These are phyloP conservation scores for Palloptera scutellata DNA, from an alignment of 2,888 invertebrate genomes.

Conservation along the genomic window DNA sequence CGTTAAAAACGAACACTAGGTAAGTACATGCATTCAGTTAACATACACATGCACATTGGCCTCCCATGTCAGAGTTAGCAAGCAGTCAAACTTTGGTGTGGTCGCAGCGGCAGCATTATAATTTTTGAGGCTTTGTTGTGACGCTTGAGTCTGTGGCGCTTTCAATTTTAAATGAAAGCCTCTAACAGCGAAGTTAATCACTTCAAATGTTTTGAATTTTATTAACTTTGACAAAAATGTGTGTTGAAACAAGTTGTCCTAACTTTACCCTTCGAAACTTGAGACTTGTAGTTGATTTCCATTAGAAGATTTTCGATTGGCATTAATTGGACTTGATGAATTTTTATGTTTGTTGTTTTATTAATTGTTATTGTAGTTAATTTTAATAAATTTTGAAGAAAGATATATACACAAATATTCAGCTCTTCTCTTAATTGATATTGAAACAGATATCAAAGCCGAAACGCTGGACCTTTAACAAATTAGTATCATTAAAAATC, in stretches of 20 bases:
- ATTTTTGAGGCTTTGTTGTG: background rate
- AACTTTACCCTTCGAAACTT: too few species aligned
- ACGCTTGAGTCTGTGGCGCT: slow-evolving; percentile 22
- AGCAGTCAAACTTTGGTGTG: too few species aligned
- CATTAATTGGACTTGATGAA: slow-evolving; percentile 20
- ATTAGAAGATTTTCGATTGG: background rate
- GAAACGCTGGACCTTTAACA: slow-evolving; percentile 14
- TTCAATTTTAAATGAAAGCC: slow-evolving; percentile 22
- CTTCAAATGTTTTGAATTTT: slow-evolving; percentile 41
- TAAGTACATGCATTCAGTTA: background rate
- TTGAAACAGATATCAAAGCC: slow-evolving; percentile 29
- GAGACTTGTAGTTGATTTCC: too few species aligned
- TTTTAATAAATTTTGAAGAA: slow-evolving; percentile 50
- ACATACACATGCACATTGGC: too few species aligned
- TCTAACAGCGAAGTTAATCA: slow-evolving; percentile 34
- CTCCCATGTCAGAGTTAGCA: too few species aligned
- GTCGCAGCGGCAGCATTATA: background rate
- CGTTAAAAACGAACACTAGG: slow-evolving; percentile 1
- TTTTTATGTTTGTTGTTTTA: slow-evolving; percentile 44
- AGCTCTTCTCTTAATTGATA: slow-evolving; percentile 21
- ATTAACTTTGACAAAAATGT: slow-evolving; percentile 36
- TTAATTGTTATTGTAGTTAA: slow-evolving; percentile 57
- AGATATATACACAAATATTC: background rate
- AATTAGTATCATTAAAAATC: slow-evolving; percentile 29
- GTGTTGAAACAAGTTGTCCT: too few species aligned